Evolutionary conservation across 1,140 invertebrate species (phyloP).

Genomic region (Bombus terrestris): DNA sequence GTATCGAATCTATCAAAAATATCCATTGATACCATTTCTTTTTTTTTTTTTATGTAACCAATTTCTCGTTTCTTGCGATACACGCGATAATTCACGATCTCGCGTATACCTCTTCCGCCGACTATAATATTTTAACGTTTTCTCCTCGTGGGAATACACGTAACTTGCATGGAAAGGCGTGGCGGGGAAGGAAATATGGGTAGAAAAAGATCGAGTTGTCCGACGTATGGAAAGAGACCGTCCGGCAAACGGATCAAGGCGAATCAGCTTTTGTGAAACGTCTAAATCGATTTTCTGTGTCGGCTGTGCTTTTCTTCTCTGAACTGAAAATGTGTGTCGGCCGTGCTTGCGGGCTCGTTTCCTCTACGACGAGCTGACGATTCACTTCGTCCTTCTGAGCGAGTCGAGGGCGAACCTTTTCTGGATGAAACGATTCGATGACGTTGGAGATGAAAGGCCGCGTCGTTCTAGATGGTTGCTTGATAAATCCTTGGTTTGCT

Average conservation of each 20-base stretch:
- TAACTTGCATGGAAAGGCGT: not conserved
- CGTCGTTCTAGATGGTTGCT: not conserved
- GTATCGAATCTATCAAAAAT: no score
- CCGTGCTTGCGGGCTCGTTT: constrained; percentile 8
- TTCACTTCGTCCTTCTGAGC: constrained; percentile 6
- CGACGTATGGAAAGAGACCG: constrained; percentile 3
- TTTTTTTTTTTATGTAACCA: no score
- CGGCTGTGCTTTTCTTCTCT: constrained; percentile 23
- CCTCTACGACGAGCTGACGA: not conserved
- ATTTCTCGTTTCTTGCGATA: no score
- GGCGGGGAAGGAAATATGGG: not conserved
- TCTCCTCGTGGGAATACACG: not conserved
- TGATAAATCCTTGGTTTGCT: not conserved
- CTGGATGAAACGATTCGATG: constrained; percentile 10
- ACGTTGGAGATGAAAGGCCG: not conserved
- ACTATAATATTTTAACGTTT: not conserved
- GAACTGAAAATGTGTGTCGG: constrained; percentile 21
- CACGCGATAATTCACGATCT: no score
- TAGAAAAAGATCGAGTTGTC: constrained; percentile 24
- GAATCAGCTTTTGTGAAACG: constrained; percentile 49
- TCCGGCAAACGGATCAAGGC: constrained; percentile 32
- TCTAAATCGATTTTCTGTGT: constrained; percentile 36
- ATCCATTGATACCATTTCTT: no score
- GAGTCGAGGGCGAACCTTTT: not conserved
- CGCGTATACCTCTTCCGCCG: no score